These are phyloP conservation scores for Eledone cirrhosa DNA, from an alignment of 2,888 invertebrate species.

Conservation along the genomic window DNA sequence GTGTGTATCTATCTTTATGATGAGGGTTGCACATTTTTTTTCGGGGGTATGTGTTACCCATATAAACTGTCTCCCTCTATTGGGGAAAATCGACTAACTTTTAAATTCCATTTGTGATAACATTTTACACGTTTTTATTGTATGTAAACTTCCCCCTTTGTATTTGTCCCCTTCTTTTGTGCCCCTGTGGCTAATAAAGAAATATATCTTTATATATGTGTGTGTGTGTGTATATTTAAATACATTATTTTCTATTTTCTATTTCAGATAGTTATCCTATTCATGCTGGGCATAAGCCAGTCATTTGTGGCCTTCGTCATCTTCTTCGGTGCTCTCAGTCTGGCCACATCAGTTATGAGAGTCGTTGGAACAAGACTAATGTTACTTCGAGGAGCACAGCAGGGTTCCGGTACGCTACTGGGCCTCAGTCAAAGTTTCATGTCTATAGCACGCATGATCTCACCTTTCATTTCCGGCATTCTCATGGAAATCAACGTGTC, in stretches of 20 bases:
- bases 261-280: slow-evolving; percentile 37
- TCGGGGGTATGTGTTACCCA: no score
- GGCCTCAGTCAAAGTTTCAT: slow-evolving; percentile 65
- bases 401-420: slow-evolving; percentile 57
- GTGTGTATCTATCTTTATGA: no score
- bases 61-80: no score
- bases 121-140: no score
- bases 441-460: slow-evolving; percentile 62
- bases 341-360: slow-evolving; percentile 59
- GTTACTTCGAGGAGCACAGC: slow-evolving; percentile 51
- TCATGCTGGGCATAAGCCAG: slow-evolving; percentile 46
- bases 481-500: slow-evolving; percentile 53
- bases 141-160: no score
- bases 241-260: slow-evolving; percentile 7
- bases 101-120: no score
- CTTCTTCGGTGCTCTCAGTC: slow-evolving; percentile 55
- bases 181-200: no score
- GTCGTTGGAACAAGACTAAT: slow-evolving; percentile 59
- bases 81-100: no score
- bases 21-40: no score
- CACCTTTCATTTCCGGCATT: slow-evolving; percentile 62
- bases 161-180: no score
- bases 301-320: slow-evolving; percentile 48
- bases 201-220: no score
- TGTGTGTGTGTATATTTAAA: not conserved